These are phyloP conservation scores for Ellobius talpinus DNA, from an alignment of 2,113 vertebrate genomes.

Conservation along the genomic window DNA sequence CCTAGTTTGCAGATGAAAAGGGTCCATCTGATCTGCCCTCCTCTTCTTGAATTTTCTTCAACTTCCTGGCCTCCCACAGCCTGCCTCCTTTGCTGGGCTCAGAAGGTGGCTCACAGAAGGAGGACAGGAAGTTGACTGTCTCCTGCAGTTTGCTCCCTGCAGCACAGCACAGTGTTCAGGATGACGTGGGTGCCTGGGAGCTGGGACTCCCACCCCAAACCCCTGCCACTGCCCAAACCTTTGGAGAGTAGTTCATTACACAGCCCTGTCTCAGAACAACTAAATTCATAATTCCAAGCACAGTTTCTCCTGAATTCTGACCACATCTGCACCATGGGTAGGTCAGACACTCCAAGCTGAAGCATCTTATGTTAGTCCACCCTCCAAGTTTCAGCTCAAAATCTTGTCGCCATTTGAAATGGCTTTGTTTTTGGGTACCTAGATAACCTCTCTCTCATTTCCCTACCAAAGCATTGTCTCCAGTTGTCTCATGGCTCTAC, in stretches of 20 bases:
- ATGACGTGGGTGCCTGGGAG: too few relatives aligned
- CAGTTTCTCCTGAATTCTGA: background rate
- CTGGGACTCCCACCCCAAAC: too few relatives aligned
- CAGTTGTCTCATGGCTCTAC: background rate
- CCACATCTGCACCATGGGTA: background rate
- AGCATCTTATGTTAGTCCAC: background rate
- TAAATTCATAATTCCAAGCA: background rate
- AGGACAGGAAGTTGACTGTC: too few relatives aligned
- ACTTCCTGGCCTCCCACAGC: background rate
- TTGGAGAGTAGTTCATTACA: background rate
- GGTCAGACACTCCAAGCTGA: background rate
- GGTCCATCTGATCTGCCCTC: background rate
- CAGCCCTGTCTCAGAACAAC: background rate
- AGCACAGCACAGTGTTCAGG: fast-evolving
- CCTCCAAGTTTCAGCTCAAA: background rate
- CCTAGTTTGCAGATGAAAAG: too few relatives aligned
- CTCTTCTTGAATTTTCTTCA: background rate
- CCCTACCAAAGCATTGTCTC: background rate
- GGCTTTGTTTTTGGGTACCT: background rate
- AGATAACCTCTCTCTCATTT: background rate
- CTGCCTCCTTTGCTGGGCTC: background rate
- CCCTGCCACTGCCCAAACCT: too few relatives aligned
- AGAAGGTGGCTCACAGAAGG: background rate
- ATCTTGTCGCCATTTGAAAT: background rate
- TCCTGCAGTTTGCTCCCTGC: background rate